Evolutionary conservation across 2,888 invertebrate genomes (phyloP), one percentile per base, ranked within the genome.

Genomic region (Drosophila koepferae): DNA sequence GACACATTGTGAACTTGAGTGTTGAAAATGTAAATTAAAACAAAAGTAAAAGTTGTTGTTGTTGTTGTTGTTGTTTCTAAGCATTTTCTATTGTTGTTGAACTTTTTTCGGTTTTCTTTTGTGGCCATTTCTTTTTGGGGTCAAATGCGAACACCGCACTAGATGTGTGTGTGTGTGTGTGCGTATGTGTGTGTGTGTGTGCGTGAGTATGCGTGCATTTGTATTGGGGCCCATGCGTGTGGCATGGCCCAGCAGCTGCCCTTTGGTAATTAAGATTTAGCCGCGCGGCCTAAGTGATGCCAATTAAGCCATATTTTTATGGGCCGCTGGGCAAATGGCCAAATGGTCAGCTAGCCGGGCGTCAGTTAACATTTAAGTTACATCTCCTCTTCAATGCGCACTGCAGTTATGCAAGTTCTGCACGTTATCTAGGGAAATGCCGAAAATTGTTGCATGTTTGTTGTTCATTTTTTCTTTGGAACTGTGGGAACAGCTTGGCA

Each of bases 21-120:
- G 82, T 89, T 81, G 83, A 81, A 87, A 83, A 82, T 70, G 67
- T 53, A 63, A 86, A 82, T 68, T 74, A 69, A 78, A 86, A 79
- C 73, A 89, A 90, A 90, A 90, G 90, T 89, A 90, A 90, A 90
- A 90, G 58, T 58, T 58, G 44, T 58, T 58, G 56, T 56, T 56
- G 73, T 70, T 82, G 78, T 63, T 38, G 49, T 18, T 49, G 49
- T n/a, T 49, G 18, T 77, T 77, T 72, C 77, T 72, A 72, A 67
- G 55, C 72, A 72, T 77, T 78, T 78, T 74, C 77, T 65, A 77
- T 77, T 74, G 74, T 77, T 74, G 77, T 49, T 71, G 71, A 76
- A 63, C 61, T 73, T 63, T 73, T 73, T 68, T 78, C 36, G 63
- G 61, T 73, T 76, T 76, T 67, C 73, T 76, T 64, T 79, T 72